phyloP scores from a whole-genome alignment of 92 coral and sea anemone genomes.

The Bergia sp. region DNA sequence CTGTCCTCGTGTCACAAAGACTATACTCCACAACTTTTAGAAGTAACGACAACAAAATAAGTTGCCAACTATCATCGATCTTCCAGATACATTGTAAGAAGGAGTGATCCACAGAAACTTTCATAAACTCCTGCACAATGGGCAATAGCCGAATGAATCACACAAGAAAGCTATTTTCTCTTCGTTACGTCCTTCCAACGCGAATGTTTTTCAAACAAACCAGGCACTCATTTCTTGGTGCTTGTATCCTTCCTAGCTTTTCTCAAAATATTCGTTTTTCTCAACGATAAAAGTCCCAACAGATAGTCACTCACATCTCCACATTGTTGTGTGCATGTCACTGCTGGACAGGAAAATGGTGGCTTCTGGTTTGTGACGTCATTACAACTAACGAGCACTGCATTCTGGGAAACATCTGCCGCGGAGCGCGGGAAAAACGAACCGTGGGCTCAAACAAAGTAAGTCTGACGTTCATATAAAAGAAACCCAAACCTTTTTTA shows the following conservation, averaged over 20 bases:
- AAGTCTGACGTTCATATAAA: not conserved
- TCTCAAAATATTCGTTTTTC: not conserved
- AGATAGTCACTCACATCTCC: constrained; percentile 2
- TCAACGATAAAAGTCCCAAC: not conserved
- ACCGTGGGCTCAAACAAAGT: constrained; percentile 34
- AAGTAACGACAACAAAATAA: not conserved
- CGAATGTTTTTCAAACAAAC: constrained; percentile 5
- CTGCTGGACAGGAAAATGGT: constrained; percentile 41
- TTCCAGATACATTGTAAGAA: constrained; percentile 12
- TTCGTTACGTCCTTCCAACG: constrained; percentile 3
- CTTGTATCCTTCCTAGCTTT: not conserved
- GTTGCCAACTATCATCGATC: constrained; percentile 36
- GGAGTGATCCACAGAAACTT: constrained; percentile 23
- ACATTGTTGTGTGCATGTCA: constrained; percentile 35
- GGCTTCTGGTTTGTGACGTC: constrained; percentile 39
- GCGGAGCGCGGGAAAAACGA: constrained; percentile 16
- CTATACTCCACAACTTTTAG: not conserved
- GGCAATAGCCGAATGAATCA: constrained; percentile 21
- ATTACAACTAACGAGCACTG: constrained; percentile 14
- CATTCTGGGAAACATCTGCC: constrained; percentile 42
- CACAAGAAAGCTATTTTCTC: constrained; percentile 19
- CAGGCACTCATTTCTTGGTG: constrained; percentile 17
- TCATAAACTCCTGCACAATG: constrained; percentile 45
- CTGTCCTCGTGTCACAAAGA: constrained; percentile 2
- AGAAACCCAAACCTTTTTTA: too few species aligned